phyloP scores from a whole-genome alignment of 2,113 vertebrate genomes.

The Paramormyrops kingsleyae region DNA sequence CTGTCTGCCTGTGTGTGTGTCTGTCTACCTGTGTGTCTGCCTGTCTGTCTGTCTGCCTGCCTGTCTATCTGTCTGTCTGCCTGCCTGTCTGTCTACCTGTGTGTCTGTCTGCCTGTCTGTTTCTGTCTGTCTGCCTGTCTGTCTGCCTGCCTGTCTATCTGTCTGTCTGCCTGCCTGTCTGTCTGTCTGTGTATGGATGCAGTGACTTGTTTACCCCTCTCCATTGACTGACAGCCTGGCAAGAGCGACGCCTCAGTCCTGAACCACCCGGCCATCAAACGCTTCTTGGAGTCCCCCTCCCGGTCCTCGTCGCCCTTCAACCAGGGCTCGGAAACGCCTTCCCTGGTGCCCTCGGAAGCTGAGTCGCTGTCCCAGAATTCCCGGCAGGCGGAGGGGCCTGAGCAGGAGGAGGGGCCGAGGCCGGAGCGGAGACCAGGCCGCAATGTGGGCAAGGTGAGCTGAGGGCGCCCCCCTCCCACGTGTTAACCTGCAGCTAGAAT shows the following conservation, averaged over 20 bases:
- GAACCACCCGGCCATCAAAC: constrained; percentile 94
- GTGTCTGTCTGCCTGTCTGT: too few relatives aligned
- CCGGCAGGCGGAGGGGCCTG: constrained; percentile 70
- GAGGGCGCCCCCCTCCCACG: too few relatives aligned
- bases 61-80: too few relatives aligned
- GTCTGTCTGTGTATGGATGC: not conserved
- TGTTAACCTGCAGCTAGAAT: not conserved
- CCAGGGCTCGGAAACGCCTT: constrained; percentile 87
- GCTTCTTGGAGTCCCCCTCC: constrained; percentile 89
- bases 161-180: not conserved
- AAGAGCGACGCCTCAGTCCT: constrained; percentile 77
- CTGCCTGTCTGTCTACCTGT: too few relatives aligned
- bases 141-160: too few relatives aligned
- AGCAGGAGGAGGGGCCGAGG: constrained; percentile 63
- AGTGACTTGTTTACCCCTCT: not conserved
- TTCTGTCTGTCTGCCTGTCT: too few relatives aligned
- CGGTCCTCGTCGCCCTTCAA: constrained; percentile 90
- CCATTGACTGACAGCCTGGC: constrained; percentile 51
- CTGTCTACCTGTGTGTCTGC: too few relatives aligned
- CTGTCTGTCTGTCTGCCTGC: too few relatives aligned
- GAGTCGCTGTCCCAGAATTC: constrained; percentile 84
- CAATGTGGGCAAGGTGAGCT: constrained; percentile 69
- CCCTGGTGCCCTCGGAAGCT: constrained; percentile 81
- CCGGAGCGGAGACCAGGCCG: constrained; percentile 71
- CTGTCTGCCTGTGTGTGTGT: too few relatives aligned